Conservation (phyloP, 2,888 invertebrate genomes). For the Megalurothrips usitatus region DNA sequence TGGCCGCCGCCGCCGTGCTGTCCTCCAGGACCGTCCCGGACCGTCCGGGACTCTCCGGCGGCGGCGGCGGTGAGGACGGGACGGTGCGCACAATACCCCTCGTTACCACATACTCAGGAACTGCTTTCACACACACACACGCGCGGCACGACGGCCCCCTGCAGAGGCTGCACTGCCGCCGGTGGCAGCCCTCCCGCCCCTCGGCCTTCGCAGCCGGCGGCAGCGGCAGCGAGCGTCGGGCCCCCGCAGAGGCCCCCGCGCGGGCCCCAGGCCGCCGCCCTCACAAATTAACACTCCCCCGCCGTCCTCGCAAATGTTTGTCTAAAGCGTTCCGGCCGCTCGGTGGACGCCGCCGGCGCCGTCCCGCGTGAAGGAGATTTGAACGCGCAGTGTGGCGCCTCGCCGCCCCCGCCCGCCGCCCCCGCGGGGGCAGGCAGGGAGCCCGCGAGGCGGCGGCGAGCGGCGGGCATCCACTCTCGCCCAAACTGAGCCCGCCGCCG, state of each 20-base stretch:
- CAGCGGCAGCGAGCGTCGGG: no score
- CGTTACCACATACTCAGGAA: constrained; percentile 1
- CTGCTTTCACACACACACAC: background rate
- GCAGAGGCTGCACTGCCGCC: no score
- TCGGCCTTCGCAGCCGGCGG: no score
- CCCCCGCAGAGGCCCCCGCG: no score
- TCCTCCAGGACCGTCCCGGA: background rate
- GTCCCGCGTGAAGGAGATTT: background rate
- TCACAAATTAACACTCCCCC: no score
- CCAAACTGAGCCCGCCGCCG: background rate
- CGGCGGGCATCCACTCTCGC: background rate
- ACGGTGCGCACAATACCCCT: background rate
- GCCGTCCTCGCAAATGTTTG: no score
- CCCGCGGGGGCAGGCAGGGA: no score
- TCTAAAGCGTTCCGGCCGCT: no score
- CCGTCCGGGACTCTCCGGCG: background rate
- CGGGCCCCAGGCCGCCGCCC: no score
- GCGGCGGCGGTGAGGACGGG: background rate
- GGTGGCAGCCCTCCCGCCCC: no score
- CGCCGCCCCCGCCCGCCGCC: background rate
- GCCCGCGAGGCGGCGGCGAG: background rate
- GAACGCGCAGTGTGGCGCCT: background rate
- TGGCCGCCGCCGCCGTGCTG: background rate
- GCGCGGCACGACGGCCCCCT: no score
- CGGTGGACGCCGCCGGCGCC: background rate